A percentile compares a stretch with the other conserved stretches of the same genome.
These are phyloP conservation scores for Hypomecis atomaria DNA, from an alignment of 2,888 invertebrate species.

Conservation along the genomic window DNA sequence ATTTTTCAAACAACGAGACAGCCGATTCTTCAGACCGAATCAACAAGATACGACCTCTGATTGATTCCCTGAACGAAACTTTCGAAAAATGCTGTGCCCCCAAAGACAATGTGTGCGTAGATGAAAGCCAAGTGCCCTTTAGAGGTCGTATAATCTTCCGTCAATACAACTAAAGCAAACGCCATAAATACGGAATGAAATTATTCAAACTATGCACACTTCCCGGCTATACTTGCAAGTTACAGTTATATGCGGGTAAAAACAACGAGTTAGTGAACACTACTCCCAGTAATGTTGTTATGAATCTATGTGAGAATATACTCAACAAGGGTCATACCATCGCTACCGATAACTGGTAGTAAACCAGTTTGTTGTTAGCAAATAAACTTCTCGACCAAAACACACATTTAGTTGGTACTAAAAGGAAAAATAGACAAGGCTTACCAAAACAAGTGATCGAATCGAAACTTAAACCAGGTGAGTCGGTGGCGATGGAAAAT, in stretches of 20 bases:
- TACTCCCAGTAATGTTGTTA: constrained; percentile 36
- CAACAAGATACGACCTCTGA: constrained; percentile 40
- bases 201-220: constrained; percentile 51
- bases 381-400: constrained; percentile 48
- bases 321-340: constrained; percentile 51
- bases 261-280: constrained; percentile 43
- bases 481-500: constrained; percentile 48
- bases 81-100: constrained; percentile 46
- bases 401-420: constrained; percentile 55
- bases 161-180: constrained; percentile 49
- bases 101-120: constrained; percentile 48
- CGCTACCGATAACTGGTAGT: constrained; percentile 55
- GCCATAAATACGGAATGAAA: constrained; percentile 48
- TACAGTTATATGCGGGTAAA: constrained; percentile 51
- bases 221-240: constrained; percentile 50
- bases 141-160: constrained; percentile 47
- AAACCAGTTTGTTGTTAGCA: constrained; percentile 54
- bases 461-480: constrained; percentile 49
- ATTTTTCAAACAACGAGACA: constrained; percentile 33
- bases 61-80: constrained; percentile 48
- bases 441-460: constrained; percentile 51
- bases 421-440: constrained; percentile 53
- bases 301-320: constrained; percentile 46
- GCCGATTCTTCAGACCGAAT: constrained; percentile 42
- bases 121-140: constrained; percentile 48